These are phyloP conservation scores for Aegithalos caudatus DNA, from an alignment of 2,113 vertebrate species.

Conservation along the genomic window DNA sequence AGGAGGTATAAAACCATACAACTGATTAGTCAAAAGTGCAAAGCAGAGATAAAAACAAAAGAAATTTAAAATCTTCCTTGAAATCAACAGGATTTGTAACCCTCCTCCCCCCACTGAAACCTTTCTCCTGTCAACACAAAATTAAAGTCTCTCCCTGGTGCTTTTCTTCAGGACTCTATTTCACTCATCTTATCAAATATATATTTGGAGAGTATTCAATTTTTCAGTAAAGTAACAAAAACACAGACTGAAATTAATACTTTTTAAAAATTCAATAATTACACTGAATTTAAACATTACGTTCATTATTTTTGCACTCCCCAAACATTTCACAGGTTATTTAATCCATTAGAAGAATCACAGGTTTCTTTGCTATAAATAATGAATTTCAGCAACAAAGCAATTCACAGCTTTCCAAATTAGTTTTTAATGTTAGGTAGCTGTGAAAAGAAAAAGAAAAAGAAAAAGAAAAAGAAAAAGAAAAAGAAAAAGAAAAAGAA, in stretches of 20 bases:
- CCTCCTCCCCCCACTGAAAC: fast-evolving
- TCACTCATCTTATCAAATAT: not conserved
- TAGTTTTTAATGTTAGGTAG: not conserved
- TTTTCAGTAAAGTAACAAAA: not conserved
- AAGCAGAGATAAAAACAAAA: not conserved
- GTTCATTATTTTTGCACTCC: not conserved
- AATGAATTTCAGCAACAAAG: not conserved
- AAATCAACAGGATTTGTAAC: not conserved
- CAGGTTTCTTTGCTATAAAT: not conserved
- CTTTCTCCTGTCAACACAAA: not conserved
- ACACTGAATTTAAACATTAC: not conserved
- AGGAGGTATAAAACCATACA: not conserved
- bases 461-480: no score
- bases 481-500: no score
- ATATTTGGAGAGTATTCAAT: not conserved
- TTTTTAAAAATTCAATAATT: not conserved
- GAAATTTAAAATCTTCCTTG: not conserved
- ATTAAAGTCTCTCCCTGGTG: not conserved
- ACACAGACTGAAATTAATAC: not conserved
- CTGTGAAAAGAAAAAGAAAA: no score
- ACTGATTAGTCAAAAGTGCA: not conserved
- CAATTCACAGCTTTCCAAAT: not conserved
- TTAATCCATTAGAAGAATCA: not conserved
- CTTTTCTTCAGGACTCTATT: not conserved
- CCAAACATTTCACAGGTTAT: not conserved